Percentiles rank a stretch among this genome's conserved stretches.
These are phyloP conservation scores for Sabellastarte sp. DNA, from an alignment of 2,888 invertebrate species.

Conservation along the genomic window DNA sequence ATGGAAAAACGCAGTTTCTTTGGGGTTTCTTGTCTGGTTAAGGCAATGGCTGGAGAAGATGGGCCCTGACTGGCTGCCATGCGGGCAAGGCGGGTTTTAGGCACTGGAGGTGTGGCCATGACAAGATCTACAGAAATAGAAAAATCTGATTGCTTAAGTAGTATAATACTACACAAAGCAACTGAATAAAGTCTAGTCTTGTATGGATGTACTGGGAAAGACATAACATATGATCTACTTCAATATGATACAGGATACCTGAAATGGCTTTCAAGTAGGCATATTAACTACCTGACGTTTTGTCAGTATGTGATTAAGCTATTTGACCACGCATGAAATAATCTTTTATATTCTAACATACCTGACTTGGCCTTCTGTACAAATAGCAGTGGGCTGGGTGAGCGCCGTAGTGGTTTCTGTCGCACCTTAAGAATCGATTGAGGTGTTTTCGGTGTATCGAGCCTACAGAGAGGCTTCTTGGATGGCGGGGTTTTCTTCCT, in stretches of 20 bases:
- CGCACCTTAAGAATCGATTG: conserved; percentile 69
- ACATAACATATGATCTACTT: too few relatives aligned
- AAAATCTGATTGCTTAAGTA: too few relatives aligned
- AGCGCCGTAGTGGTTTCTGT: conserved; percentile 25
- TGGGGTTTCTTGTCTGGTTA: not conserved
- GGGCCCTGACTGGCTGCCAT: not conserved
- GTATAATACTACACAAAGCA: too few relatives aligned
- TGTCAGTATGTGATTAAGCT: too few relatives aligned
- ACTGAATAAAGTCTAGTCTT: too few relatives aligned
- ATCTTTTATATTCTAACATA: too few relatives aligned
- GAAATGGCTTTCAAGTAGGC: too few relatives aligned
- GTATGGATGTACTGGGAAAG: too few relatives aligned
- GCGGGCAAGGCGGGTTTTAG: not conserved
- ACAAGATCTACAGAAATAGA: not conserved
- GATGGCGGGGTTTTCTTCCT: conserved; percentile 51
- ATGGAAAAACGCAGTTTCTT: not conserved
- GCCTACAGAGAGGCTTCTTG: conserved; percentile 30
- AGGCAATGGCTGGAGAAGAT: not conserved
- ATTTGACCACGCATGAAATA: too few relatives aligned
- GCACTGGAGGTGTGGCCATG: not conserved
- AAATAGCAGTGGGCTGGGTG: conserved; percentile 22
- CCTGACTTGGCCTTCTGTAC: conserved; percentile 1
- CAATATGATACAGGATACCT: too few relatives aligned
- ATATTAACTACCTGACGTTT: too few relatives aligned
- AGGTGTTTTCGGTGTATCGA: conserved; percentile 63